phyloP scores from a whole-genome alignment of 2,797 vertebrate species.

The Helicolenus hilgendorfi region DNA sequence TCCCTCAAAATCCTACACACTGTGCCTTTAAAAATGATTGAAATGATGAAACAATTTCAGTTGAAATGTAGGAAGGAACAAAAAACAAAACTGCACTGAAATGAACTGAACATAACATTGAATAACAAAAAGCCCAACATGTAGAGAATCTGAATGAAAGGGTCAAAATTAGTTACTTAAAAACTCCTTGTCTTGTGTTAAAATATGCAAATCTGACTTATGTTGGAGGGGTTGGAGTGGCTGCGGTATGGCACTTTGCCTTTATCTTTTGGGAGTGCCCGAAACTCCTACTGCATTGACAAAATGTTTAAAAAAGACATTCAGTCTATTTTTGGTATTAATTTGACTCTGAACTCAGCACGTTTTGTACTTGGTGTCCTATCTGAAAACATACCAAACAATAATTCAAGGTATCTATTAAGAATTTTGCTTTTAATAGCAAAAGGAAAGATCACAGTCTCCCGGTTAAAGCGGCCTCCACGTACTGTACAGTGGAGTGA shows the following conservation, averaged over 20 bases:
- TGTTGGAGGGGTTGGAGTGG: not conserved
- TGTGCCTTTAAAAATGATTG: not conserved
- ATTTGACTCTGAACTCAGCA: not conserved
- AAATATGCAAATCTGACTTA: not conserved
- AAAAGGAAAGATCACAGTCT: not conserved
- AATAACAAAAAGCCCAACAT: not conserved
- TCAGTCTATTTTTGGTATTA: not conserved
- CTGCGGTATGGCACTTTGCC: not conserved
- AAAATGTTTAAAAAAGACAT: not conserved
- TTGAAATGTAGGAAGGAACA: not conserved
- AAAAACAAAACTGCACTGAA: not conserved
- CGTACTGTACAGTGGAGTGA: too few relatives aligned
- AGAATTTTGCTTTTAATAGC: not conserved
- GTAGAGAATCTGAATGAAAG: not conserved
- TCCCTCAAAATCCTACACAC: too few relatives aligned
- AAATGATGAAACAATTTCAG: not conserved
- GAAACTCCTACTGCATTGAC: not conserved
- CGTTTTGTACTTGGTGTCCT: not conserved
- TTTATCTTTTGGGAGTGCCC: not conserved
- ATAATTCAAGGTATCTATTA: not conserved
- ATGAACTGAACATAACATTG: too few relatives aligned
- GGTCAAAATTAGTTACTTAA: not conserved
- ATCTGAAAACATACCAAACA: not conserved
- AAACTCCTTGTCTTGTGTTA: not conserved
- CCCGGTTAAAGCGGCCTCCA: not conserved